Evolutionary conservation across 2,113 vertebrate species (phyloP).

Genomic region (Chascanopsetta lugubris): DNA sequence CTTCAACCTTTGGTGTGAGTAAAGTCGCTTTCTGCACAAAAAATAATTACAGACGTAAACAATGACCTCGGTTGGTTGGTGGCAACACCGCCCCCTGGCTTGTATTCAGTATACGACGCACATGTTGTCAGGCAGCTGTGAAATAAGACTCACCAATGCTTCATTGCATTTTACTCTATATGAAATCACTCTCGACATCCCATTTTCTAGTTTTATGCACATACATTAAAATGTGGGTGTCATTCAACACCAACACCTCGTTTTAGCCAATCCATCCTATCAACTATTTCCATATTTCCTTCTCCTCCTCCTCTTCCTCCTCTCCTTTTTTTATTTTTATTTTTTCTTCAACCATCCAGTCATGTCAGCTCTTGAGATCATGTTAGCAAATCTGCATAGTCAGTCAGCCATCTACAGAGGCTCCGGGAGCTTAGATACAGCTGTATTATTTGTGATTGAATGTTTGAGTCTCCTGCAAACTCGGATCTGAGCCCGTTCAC

Average conservation of each 20-base stretch:
- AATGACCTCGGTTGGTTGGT: neutral
- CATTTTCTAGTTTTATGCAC: constrained; percentile 4
- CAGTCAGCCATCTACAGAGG: constrained; percentile 56
- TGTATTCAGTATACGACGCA: too few relatives aligned
- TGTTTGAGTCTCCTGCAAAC: constrained; percentile 57
- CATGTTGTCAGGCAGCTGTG: constrained; percentile 17
- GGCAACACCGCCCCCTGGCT: neutral
- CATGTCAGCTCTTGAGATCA: constrained; percentile 59
- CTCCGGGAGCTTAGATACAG: constrained; percentile 63
- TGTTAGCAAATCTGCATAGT: constrained; percentile 66
- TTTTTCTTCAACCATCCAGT: constrained; percentile 21
- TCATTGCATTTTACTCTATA: constrained; percentile 22
- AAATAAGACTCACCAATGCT: constrained; percentile 12
- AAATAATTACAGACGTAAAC: neutral
- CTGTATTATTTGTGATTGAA: constrained; percentile 67
- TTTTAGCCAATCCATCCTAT: constrained; percentile 25
- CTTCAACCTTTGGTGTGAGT: too few relatives aligned
- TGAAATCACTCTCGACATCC: neutral
- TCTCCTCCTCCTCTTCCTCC: too few relatives aligned
- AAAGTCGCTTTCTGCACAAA: too few relatives aligned
- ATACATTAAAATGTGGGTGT: constrained; percentile 35
- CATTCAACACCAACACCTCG: constrained; percentile 29
- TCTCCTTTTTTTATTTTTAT: too few relatives aligned
- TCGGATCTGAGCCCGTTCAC: constrained; percentile 49
- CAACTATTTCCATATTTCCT: constrained; percentile 1